Evolutionary conservation across 2,797 vertebrate genomes (phyloP).

Genomic region (Miichthys miiuy): DNA sequence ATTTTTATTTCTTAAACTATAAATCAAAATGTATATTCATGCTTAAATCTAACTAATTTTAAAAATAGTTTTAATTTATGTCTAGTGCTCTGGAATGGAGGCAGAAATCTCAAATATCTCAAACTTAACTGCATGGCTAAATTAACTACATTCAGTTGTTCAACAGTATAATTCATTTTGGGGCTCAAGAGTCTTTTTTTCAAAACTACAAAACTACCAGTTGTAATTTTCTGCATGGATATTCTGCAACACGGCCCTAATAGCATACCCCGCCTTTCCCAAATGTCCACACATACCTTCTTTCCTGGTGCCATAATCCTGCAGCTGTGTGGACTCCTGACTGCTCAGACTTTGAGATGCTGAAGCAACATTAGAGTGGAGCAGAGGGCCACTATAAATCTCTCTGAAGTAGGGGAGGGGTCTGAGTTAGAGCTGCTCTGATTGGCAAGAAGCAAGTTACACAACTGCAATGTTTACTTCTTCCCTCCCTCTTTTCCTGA

Average conservation of each 20-base stretch:
- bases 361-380: conserved; percentile 55
- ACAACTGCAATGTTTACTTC: conserved; percentile 64
- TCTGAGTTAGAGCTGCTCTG: conserved; percentile 53
- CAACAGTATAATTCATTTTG: neutral
- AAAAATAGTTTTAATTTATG: neutral
- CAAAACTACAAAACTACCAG: neutral
- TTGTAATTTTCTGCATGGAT: neutral
- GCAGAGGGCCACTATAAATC: conserved; percentile 66
- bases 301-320: conserved; percentile 79
- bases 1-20: neutral
- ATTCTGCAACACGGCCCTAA: neutral
- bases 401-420: conserved; percentile 65
- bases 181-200: neutral
- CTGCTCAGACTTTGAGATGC: conserved; percentile 63
- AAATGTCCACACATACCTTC: conserved; percentile 72
- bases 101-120: neutral
- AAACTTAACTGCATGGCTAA: neutral
- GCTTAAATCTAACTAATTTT: neutral
- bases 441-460: conserved; percentile 73
- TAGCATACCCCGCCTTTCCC: neutral
- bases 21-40: neutral
- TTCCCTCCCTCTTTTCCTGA: conserved; percentile 50
- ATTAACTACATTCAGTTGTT: too few species aligned
- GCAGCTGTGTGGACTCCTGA: conserved; percentile 68
- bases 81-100: neutral